Evolutionary conservation across 2,113 vertebrate species (phyloP).

Genomic region (Thalassarche chlororhynchos): DNA sequence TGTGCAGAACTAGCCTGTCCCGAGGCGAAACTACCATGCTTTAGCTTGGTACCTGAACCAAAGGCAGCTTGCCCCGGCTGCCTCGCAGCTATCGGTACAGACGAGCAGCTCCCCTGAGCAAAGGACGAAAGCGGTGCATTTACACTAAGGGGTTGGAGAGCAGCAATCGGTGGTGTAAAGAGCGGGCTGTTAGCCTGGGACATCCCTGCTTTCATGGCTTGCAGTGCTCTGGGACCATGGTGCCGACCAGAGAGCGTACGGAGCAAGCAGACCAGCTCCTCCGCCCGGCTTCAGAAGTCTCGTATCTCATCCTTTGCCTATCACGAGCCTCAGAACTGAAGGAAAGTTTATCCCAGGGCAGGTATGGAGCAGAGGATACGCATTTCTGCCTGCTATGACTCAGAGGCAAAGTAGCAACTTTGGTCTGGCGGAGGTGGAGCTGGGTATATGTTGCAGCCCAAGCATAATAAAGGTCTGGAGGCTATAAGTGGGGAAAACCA

Average conservation of each 20-base stretch:
- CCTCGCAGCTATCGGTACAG: neutral
- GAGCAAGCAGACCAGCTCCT: neutral
- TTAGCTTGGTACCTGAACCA: neutral
- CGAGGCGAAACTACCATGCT: rapidly evolving
- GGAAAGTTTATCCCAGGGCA: neutral
- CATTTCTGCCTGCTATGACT: slow-evolving; percentile 34
- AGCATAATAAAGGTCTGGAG: slow-evolving; percentile 64
- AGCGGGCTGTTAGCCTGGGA: rapidly evolving
- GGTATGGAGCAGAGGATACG: neutral
- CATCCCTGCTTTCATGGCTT: neutral
- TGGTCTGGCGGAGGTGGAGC: slow-evolving; percentile 30
- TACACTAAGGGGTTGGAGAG: neutral
- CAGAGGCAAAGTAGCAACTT: slow-evolving; percentile 41
- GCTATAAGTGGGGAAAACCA: slow-evolving; percentile 62
- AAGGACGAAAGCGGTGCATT: neutral
- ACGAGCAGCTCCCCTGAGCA: neutral
- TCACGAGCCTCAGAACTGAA: neutral
- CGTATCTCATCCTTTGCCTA: neutral
- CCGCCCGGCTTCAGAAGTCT: neutral
- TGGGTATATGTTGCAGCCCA: slow-evolving; percentile 33
- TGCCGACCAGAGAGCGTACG: rapidly evolving
- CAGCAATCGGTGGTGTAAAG: neutral
- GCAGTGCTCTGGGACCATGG: rapidly evolving
- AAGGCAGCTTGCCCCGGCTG: neutral
- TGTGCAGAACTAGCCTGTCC: neutral